Percentiles rank a stretch among this genome's conserved stretches.
Conservation (phyloP, 2,797 vertebrate species). For the Harpagifer antarcticus region DNA sequence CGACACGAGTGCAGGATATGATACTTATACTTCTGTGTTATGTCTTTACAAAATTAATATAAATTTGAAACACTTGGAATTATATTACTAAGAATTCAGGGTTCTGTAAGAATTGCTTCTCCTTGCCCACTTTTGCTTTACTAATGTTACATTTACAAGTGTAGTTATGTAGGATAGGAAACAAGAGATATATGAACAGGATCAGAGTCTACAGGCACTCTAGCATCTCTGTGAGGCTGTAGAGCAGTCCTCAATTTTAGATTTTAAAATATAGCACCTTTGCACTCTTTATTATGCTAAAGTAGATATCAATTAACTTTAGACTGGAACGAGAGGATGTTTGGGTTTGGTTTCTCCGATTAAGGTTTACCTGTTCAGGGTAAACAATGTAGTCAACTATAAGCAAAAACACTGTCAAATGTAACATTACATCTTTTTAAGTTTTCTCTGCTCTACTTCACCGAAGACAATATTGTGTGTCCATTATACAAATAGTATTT, state of each 20-base stretch:
- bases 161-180: not conserved
- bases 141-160: not conserved
- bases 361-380: too few relatives aligned
- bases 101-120: not conserved
- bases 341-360: too few relatives aligned
- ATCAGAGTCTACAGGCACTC: not conserved
- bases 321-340: too few relatives aligned
- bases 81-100: not conserved
- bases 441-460: too few relatives aligned
- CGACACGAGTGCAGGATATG: not conserved
- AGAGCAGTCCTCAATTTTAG: not conserved
- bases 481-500: too few relatives aligned
- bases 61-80: constrained; percentile 9
- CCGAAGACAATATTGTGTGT: too few relatives aligned
- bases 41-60: not conserved
- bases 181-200: not conserved
- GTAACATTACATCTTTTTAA: too few relatives aligned
- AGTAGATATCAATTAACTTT: too few relatives aligned
- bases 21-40: constrained; percentile 26
- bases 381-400: too few relatives aligned
- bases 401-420: too few relatives aligned
- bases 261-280: too few relatives aligned
- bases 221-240: not conserved
- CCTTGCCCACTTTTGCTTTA: constrained; percentile 3
- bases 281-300: too few relatives aligned